A percentile compares a stretch with the other conserved stretches of the same genome.
Evolutionary conservation across 2,888 invertebrate species (phyloP).

Genomic region (Drosophila colorata): DNA sequence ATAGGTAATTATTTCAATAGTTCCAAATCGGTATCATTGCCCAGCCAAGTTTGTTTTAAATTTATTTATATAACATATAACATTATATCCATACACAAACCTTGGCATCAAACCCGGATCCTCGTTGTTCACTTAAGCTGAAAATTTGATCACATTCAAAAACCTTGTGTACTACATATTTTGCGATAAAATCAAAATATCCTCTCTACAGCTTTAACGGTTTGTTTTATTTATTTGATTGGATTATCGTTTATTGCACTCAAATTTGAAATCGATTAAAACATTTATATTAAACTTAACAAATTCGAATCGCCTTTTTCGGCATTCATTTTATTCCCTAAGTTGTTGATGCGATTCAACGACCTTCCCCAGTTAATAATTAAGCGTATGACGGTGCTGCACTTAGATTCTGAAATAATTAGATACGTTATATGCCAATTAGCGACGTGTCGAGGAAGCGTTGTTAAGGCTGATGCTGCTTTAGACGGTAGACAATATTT

Average conservation of each 20-base stretch:
- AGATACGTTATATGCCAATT: slow-evolving; percentile 77
- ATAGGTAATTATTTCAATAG: no score
- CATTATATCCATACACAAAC: no score
- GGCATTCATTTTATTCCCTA: slow-evolving; percentile 26
- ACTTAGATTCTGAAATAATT: slow-evolving; percentile 66
- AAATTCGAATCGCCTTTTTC: slow-evolving; percentile 26
- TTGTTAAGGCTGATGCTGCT: slow-evolving; percentile 44
- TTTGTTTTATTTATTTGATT: slow-evolving; percentile 6
- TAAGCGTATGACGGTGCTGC: slow-evolving; percentile 22
- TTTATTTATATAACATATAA: no score
- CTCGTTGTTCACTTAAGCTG: no score
- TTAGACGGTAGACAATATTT: slow-evolving; percentile 55
- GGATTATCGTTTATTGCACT: slow-evolving; percentile 19
- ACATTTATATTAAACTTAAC: slow-evolving; percentile 20
- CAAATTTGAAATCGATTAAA: slow-evolving; percentile 4
- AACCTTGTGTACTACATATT: no score
- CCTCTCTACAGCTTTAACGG: neutral
- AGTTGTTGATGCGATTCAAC: slow-evolving; percentile 48
- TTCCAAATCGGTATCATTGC: no score
- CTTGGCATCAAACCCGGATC: no score
- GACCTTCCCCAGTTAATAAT: slow-evolving; percentile 48
- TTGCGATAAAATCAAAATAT: neutral
- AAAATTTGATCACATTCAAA: no score
- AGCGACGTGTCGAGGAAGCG: slow-evolving; percentile 72
- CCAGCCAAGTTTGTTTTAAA: no score